A percentile compares a stretch with the other conserved stretches of the same genome.
These are phyloP conservation scores for Rotaria socialis DNA, from an alignment of 2,888 invertebrate genomes.

Conservation along the genomic window DNA sequence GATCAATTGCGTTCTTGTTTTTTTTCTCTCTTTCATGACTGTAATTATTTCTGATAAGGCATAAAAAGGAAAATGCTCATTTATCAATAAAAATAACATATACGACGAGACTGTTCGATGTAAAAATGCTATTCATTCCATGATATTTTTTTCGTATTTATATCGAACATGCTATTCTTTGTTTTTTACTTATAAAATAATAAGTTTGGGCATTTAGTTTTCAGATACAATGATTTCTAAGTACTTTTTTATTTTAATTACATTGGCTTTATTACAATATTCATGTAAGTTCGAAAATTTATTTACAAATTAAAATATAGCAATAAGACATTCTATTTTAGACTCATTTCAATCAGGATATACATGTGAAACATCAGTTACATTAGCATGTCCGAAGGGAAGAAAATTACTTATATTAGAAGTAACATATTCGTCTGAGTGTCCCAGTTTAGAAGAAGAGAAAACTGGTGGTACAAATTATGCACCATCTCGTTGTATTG, in stretches of 20 bases:
- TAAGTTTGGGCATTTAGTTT: not conserved
- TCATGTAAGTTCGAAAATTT: not conserved
- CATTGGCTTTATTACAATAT: not conserved
- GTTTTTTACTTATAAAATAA: not conserved
- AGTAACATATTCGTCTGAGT: slow-evolving; percentile 21
- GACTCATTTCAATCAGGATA: slow-evolving; percentile 5
- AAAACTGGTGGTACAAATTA: not conserved
- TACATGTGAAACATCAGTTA: slow-evolving; percentile 21
- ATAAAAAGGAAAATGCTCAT: too few relatives aligned
- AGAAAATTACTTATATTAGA: not conserved
- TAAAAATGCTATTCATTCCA: not conserved
- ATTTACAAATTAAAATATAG: not conserved
- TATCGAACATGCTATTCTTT: not conserved
- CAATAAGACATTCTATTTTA: not conserved
- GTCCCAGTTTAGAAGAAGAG: not conserved
- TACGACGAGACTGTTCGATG: too few relatives aligned
- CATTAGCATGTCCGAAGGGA: not conserved
- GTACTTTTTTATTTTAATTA: not conserved
- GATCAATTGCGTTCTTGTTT: not conserved
- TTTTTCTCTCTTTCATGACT: too few relatives aligned
- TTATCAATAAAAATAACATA: too few relatives aligned
- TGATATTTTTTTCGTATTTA: not conserved
- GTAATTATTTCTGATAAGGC: too few relatives aligned
- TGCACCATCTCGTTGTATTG: slow-evolving; percentile 14
- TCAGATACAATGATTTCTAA: not conserved